These are phyloP conservation scores for Cyprinus carpio DNA, from an alignment of 2,113 vertebrate species.

Conservation along the genomic window DNA sequence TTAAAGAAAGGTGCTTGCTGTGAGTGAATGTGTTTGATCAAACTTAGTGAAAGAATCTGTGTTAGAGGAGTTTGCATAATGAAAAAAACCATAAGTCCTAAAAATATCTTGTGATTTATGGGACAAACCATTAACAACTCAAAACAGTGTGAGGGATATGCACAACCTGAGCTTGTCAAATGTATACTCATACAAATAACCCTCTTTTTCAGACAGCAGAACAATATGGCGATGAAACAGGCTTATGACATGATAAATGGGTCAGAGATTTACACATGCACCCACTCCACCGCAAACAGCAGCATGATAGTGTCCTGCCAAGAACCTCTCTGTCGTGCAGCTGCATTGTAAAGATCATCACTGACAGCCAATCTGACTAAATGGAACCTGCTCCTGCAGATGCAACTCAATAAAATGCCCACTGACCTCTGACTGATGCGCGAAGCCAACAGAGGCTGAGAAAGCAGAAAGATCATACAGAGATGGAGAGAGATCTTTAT, in stretches of 20 bases:
- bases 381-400: conserved; percentile 36
- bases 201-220: conserved; percentile 10
- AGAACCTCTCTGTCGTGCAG: neutral
- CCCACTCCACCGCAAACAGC: conserved; percentile 25
- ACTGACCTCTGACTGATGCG: conserved; percentile 27
- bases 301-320: conserved; percentile 28
- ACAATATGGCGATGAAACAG: conserved; percentile 29
- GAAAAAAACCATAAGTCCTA: neutral
- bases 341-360: conserved; percentile 36
- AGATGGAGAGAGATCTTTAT: neutral
- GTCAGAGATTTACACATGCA: conserved; percentile 19
- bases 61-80: neutral
- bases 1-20: neutral
- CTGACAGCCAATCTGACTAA: conserved; percentile 39
- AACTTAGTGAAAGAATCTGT: neutral
- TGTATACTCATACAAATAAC: conserved; percentile 37
- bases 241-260: conserved; percentile 31
- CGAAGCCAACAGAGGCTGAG: neutral
- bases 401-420: conserved; percentile 34
- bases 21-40: neutral
- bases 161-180: conserved; percentile 19
- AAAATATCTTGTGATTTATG: conserved; percentile 14
- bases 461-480: neutral
- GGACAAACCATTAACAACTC: conserved; percentile 23
- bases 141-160: conserved; percentile 24